Percentiles rank a stretch among this genome's conserved stretches.
These are phyloP conservation scores for Eumeta japonica DNA, from an alignment of 1,140 invertebrate species.

Conservation along the genomic window DNA sequence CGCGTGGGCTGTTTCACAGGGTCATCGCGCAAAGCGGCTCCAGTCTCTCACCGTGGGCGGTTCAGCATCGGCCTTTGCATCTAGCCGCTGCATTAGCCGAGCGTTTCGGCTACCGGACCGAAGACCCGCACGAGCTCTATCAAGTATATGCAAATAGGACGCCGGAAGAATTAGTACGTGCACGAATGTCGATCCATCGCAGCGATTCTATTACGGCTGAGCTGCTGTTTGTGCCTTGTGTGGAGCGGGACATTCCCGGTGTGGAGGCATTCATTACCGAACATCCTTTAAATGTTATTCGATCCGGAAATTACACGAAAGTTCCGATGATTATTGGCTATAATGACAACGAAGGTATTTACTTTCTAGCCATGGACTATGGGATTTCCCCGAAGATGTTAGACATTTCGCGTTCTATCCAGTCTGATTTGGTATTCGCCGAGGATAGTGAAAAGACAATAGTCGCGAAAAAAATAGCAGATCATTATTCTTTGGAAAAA, in stretches of 20 bases:
- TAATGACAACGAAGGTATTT: constrained; percentile 47
- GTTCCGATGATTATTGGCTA: constrained; percentile 47
- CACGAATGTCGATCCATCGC: constrained; percentile 24
- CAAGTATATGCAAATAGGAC: constrained; percentile 29
- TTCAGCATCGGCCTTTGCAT: constrained; percentile 39
- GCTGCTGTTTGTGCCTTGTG: constrained; percentile 40
- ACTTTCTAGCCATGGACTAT: constrained; percentile 34
- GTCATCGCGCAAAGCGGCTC: constrained; percentile 69
- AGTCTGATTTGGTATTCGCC: constrained; percentile 32
- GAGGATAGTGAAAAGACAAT: constrained; percentile 23
- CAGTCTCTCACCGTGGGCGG: constrained; percentile 64
- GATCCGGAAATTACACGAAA: constrained; percentile 39
- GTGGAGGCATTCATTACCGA: constrained; percentile 31
- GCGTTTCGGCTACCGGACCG: constrained; percentile 36
- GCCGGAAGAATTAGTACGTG: constrained; percentile 27
- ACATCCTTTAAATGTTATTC: constrained; percentile 34
- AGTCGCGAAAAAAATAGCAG: constrained; percentile 21
- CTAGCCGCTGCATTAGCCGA: constrained; percentile 36
- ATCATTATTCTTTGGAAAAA: constrained; percentile 26
- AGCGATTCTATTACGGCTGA: constrained; percentile 30
- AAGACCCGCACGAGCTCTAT: constrained; percentile 37
- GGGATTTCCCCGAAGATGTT: constrained; percentile 26
- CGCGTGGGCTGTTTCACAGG: constrained; percentile 40
- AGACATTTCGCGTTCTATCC: constrained; percentile 21
- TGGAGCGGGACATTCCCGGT: constrained; percentile 34